phyloP scores from a whole-genome alignment of 2,113 vertebrate species.

The Melanocharis versteri region DNA sequence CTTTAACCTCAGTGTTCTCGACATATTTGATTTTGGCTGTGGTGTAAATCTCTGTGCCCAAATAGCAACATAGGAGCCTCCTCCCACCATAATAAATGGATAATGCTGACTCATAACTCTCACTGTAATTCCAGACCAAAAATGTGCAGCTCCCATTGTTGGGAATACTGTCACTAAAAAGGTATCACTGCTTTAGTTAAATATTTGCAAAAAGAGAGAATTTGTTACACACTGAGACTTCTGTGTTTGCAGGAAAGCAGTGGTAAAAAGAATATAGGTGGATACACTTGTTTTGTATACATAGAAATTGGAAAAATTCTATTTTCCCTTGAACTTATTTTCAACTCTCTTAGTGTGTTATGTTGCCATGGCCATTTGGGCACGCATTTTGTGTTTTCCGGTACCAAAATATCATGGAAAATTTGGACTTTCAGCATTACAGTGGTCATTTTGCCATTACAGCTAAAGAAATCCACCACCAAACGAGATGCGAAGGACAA shows the following conservation, averaged over 20 bases:
- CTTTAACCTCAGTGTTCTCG: neutral
- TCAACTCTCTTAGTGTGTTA: neutral
- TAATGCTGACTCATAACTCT: constrained; percentile 6
- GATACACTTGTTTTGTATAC: neutral
- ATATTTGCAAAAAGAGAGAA: neutral
- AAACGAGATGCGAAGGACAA: neutral
- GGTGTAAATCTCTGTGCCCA: constrained; percentile 20
- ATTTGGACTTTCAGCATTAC: neutral
- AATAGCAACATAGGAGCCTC: neutral
- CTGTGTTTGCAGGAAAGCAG: neutral
- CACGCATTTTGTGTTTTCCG: neutral
- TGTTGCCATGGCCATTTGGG: neutral
- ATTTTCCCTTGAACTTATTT: neutral
- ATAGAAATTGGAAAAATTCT: neutral
- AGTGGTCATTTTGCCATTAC: neutral
- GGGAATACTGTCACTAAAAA: neutral
- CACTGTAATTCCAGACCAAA: neutral
- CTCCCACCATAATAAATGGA: neutral
- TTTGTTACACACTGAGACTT: neutral
- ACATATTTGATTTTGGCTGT: neutral
- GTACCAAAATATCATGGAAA: neutral
- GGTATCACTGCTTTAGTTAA: neutral
- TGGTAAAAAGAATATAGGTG: neutral
- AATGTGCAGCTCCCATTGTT: neutral
- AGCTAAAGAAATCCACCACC: neutral